Conservation (phyloP, 2,113 vertebrate genomes). For the Dipodomys stephensi region DNA sequence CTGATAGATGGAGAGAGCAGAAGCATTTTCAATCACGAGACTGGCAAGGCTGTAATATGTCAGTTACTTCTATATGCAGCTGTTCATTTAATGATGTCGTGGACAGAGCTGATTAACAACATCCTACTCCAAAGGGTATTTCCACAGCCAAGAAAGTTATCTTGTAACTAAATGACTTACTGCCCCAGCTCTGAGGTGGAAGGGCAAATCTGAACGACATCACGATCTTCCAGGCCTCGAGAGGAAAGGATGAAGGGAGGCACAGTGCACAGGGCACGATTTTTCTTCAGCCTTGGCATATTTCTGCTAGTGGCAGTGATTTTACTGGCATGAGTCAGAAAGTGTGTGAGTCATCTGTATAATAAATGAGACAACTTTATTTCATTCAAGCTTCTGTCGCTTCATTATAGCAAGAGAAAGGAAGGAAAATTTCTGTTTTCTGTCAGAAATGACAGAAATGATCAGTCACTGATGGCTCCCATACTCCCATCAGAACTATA, state of each 20-base stretch:
- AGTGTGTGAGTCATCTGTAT: slow-evolving; percentile 83
- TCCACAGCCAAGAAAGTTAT: slow-evolving; percentile 71
- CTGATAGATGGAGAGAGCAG: slow-evolving; percentile 49
- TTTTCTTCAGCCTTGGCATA: slow-evolving; percentile 79
- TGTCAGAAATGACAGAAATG: slow-evolving; percentile 83
- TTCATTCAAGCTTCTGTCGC: slow-evolving; percentile 85
- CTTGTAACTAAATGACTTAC: slow-evolving; percentile 65
- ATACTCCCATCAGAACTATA: slow-evolving; percentile 71
- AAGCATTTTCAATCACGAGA: slow-evolving; percentile 19
- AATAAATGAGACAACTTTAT: slow-evolving; percentile 83
- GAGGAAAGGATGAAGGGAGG: background rate
- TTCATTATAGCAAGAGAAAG: slow-evolving; percentile 82
- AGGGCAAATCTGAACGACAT: slow-evolving; percentile 70
- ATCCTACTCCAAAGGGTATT: background rate
- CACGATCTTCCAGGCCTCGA: slow-evolving; percentile 29
- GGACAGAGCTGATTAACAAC: slow-evolving; percentile 61
- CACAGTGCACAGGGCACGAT: slow-evolving; percentile 32
- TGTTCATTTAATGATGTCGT: slow-evolving; percentile 71
- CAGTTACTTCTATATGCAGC: slow-evolving; percentile 45
- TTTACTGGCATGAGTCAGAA: slow-evolving; percentile 85
- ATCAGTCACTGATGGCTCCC: slow-evolving; percentile 79
- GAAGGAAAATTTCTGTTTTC: slow-evolving; percentile 81
- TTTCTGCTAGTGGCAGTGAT: slow-evolving; percentile 79
- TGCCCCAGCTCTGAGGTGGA: slow-evolving; percentile 63
- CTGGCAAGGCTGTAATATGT: slow-evolving; percentile 42